Evolutionary conservation across 2,797 vertebrate species (phyloP), one percentile per base, ranked within the genome.

Genomic region (Babyrousa celebensis): DNA sequence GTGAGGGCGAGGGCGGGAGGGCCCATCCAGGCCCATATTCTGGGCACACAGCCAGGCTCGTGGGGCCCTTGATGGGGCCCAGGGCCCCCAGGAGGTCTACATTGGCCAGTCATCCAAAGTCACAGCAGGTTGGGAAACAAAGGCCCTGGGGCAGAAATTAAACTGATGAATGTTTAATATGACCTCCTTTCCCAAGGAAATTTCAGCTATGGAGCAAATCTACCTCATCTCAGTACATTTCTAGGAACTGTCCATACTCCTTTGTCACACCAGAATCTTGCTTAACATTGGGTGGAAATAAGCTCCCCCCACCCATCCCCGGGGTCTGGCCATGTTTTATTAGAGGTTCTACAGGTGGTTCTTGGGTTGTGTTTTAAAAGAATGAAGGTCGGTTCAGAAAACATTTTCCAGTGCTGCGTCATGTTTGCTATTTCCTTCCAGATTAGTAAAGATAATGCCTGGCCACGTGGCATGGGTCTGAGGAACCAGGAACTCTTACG

Each of bases 351-450:
- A 82, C 12, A 58, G 29, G 48, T 70, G 71, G 12, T 1, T 90
- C 11, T 72, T 56, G 4, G 48, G 23, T 77, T 85, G n/a, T 65
- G 56, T 67, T 94, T 84, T 48, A 48, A 65, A 89, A 91, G 54
- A 74, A 32, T 4, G 29, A 43, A 15, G 3, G 78, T 60, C 70
- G 7, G 20, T 82, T 85, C 12, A 20, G 92, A 94, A 79, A 92
- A 27, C 6, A 74, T 75, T 84, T 72, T 60, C 71, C 75, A 71
- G 20, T 20, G 29, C 23, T 27, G 4, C 3, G 15, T 62, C 72
- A 40, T 27, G 9, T 91, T 75, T 94, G 18, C 43, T 58, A 29
- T 85, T 91, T 29, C 58, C 21, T 88, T 94, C 71, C n/a, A 80
- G 60, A 65, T 70, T 65, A 58, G 18, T 79, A 71, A 85, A 60